Percentiles rank a stretch among this genome's conserved stretches.
Conservation (phyloP, 2,888 invertebrate genomes). For the Cyclophora punctaria region DNA sequence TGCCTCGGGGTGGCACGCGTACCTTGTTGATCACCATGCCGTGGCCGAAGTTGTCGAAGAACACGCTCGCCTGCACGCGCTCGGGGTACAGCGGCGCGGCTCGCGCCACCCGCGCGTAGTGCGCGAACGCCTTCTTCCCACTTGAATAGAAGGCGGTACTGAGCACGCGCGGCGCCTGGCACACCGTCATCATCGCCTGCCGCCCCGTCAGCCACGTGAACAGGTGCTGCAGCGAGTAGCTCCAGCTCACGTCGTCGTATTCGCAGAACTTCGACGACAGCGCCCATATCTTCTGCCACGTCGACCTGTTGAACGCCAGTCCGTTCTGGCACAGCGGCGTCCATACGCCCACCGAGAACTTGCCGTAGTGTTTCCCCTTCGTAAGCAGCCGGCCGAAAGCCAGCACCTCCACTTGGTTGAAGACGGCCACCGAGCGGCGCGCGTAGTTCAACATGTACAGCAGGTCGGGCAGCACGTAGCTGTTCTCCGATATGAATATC, state of each 20-base stretch:
- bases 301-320: constrained; percentile 35
- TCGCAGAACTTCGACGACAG: constrained; percentile 28
- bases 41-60: constrained; percentile 16
- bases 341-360: constrained; percentile 37
- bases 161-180: constrained; percentile 30
- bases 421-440: constrained; percentile 18
- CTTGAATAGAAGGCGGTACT: constrained; percentile 19
- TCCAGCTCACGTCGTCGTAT: constrained; percentile 43
- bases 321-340: constrained; percentile 33
- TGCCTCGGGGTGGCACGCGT: constrained; percentile 21
- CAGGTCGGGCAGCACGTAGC: constrained; percentile 39
- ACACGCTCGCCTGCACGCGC: constrained; percentile 18
- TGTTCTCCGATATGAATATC: constrained; percentile 37
- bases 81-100: constrained; percentile 24
- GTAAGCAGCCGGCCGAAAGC: constrained; percentile 30
- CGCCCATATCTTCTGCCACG: constrained; percentile 30
- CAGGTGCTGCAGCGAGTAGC: constrained; percentile 34
- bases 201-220: constrained; percentile 23
- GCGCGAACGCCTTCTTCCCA: constrained; percentile 12
- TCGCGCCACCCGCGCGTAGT: constrained; percentile 5
- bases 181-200: constrained; percentile 25
- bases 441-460: constrained; percentile 30
- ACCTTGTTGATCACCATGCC: constrained; percentile 18
- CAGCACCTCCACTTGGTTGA: constrained; percentile 28
- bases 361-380: constrained; percentile 19